Evolutionary conservation across 2,113 vertebrate species (phyloP).

Genomic region (Perca fluviatilis): DNA sequence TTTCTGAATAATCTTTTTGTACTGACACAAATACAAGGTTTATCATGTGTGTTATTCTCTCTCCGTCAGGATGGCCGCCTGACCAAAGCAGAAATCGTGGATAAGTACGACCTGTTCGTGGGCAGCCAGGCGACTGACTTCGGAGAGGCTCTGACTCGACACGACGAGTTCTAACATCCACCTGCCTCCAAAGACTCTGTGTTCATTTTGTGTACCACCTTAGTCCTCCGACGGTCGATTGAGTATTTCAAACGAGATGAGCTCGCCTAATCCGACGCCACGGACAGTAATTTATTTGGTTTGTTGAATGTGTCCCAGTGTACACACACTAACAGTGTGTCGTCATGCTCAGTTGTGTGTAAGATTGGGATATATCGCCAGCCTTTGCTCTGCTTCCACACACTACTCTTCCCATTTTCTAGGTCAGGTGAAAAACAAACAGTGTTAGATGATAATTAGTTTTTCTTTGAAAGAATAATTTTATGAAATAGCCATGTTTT

Average conservation of each 20-base stretch:
- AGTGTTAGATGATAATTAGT: conserved; percentile 13
- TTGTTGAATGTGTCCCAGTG: conserved; percentile 75
- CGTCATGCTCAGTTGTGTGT: conserved; percentile 26
- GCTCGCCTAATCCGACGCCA: conserved; percentile 64
- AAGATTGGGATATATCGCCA: conserved; percentile 30
- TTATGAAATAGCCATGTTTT: conserved; percentile 39
- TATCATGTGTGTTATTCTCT: conserved; percentile 1
- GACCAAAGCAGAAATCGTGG: conserved; percentile 93
- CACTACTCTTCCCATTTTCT: neutral
- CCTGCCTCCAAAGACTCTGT: conserved; percentile 63
- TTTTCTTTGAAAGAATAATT: neutral
- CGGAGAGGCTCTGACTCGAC: conserved; percentile 94
- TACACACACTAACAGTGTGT: conserved; percentile 50
- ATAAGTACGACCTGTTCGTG: conserved; percentile 96
- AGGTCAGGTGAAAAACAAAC: conserved; percentile 29
- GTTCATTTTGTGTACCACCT: conserved; percentile 51
- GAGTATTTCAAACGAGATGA: conserved; percentile 43
- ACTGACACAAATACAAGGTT: neutral
- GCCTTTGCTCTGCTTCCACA: conserved; percentile 47
- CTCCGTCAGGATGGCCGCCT: conserved; percentile 90
- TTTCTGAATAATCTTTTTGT: neutral
- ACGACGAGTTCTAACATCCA: conserved; percentile 91
- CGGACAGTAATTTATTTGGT: conserved; percentile 91
- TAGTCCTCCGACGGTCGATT: conserved; percentile 13
- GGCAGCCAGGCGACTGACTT: conserved; percentile 99